phyloP scores from a whole-genome alignment of 1,140 invertebrate species.

The Bombus soroeensis region DNA sequence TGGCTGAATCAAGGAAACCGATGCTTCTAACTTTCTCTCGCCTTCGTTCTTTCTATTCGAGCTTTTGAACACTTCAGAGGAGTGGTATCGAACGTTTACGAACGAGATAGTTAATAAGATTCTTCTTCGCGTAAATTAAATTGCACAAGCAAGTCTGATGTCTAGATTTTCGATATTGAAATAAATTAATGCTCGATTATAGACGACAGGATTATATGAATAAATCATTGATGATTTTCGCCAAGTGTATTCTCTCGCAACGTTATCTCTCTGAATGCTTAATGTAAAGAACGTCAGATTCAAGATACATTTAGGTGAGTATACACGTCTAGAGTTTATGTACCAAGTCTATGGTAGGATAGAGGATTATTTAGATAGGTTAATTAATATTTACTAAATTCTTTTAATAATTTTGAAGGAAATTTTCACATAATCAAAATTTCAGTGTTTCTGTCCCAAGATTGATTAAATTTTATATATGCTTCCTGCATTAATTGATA shows the following conservation, averaged over 20 bases:
- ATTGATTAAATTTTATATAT: too few species aligned
- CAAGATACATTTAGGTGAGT: not conserved
- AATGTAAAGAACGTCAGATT: not conserved
- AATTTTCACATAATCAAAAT: too few species aligned
- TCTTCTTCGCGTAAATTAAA: too few species aligned
- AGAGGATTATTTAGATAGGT: not conserved
- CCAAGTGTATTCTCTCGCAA: not conserved
- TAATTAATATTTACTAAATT: not conserved
- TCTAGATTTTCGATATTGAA: not conserved
- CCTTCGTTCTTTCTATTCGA: too few species aligned
- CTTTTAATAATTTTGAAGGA: too few species aligned
- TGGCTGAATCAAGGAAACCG: not conserved
- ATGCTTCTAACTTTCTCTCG: not conserved
- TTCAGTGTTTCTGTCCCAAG: too few species aligned
- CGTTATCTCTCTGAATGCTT: too few species aligned
- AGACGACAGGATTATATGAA: too few species aligned
- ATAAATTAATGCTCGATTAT: not conserved
- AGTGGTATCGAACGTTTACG: not conserved
- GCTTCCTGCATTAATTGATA: too few species aligned
- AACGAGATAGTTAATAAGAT: not conserved
- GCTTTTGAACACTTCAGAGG: not conserved
- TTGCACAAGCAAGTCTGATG: not conserved
- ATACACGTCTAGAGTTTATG: not conserved
- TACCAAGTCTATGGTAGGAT: not conserved
- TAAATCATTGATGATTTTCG: not conserved